These are phyloP conservation scores for Acanthurus leucopareius DNA, from an alignment of 2,797 vertebrate genomes.

Conservation along the genomic window DNA sequence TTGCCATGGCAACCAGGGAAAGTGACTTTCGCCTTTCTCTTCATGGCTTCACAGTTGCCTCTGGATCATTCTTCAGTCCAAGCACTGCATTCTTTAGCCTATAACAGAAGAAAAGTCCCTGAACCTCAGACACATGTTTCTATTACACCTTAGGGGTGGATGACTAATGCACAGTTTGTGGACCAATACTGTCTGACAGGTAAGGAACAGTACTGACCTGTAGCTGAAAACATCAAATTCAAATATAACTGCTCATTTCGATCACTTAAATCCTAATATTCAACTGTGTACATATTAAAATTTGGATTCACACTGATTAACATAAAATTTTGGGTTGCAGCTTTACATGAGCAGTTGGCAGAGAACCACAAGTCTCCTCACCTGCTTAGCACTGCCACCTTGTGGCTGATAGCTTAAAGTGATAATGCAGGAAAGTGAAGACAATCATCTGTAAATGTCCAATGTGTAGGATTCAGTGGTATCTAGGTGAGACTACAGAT, in stretches of 20 bases:
- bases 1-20: constrained; percentile 82
- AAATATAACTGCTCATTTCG: neutral
- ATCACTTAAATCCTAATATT: neutral
- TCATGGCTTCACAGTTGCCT: constrained; percentile 38
- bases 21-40: constrained; percentile 64
- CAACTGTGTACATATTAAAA: neutral
- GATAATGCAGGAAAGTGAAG: constrained; percentile 11
- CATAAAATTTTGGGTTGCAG: neutral
- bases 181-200: neutral
- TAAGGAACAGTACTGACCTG: too few relatives aligned
- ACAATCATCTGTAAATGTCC: neutral
- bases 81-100: constrained; percentile 23
- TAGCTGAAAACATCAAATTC: neutral
- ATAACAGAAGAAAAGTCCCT: constrained; percentile 1
- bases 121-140: neutral
- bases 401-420: constrained; percentile 32
- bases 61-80: constrained; percentile 40
- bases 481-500: too few relatives aligned
- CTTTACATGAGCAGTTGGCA: neutral
- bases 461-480: too few relatives aligned
- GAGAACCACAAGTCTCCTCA: neutral
- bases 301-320: neutral
- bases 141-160: neutral
- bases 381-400: constrained; percentile 53
- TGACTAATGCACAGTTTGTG: neutral